Conservation (phyloP, 2,113 vertebrate genomes). For the Engraulis encrasicolus region DNA sequence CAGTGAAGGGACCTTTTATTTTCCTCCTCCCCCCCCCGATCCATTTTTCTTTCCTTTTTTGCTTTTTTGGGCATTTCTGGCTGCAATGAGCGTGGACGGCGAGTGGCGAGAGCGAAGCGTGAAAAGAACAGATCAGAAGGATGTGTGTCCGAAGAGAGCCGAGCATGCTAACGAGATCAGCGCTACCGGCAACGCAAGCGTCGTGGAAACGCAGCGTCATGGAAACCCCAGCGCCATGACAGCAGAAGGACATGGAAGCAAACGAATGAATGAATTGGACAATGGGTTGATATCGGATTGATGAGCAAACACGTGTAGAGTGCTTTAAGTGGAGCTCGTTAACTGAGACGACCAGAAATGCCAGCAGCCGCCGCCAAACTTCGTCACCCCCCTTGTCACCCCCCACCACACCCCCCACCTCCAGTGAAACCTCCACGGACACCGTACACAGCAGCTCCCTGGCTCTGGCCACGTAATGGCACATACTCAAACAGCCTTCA, state of each 20-base stretch:
- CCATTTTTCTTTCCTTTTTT: constrained; percentile 46
- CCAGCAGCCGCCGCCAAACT: constrained; percentile 30
- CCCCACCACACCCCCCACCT: not conserved
- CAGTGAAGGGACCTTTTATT: constrained; percentile 47
- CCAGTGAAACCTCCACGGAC: constrained; percentile 12
- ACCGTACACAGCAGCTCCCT: constrained; percentile 60
- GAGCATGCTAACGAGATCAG: too few relatives aligned
- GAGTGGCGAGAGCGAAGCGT: not conserved
- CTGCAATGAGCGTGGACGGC: not conserved
- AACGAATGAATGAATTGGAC: constrained; percentile 54
- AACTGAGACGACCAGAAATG: constrained; percentile 60
- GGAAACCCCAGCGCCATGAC: too few relatives aligned
- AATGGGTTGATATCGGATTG: constrained; percentile 40
- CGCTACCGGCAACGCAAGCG: too few relatives aligned
- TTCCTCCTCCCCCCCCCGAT: too few relatives aligned
- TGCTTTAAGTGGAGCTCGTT: constrained; percentile 40
- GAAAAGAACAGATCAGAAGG: too few relatives aligned
- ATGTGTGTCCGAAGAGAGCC: too few relatives aligned
- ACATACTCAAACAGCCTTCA: constrained; percentile 21
- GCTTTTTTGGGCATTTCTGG: constrained; percentile 46
- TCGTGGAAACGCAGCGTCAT: too few relatives aligned
- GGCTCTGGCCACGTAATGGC: constrained; percentile 57
- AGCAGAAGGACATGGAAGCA: constrained; percentile 11
- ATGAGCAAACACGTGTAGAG: constrained; percentile 45
- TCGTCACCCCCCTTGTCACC: not conserved